These are phyloP conservation scores for Phalloptychus januarius DNA, from an alignment of 2,797 vertebrate species.

Conservation along the genomic window DNA sequence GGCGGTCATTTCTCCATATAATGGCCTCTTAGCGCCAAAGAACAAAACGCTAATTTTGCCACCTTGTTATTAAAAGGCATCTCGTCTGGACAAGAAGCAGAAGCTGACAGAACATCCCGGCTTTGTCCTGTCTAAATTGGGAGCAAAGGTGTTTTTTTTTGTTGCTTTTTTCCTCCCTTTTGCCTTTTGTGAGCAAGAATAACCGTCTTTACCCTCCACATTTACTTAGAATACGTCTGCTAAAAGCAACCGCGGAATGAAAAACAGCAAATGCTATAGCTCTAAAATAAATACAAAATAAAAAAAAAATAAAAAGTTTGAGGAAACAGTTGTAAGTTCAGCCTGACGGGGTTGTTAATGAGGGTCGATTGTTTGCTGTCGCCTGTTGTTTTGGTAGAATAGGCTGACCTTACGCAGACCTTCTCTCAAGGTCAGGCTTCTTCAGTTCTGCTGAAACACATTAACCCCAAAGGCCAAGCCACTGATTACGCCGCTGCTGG, in stretches of 20 bases:
- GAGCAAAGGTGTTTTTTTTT: slow-evolving; percentile 26
- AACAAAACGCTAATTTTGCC: slow-evolving; percentile 55
- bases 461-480: slow-evolving; percentile 28
- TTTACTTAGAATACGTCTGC: slow-evolving; percentile 7
- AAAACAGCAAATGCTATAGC: slow-evolving; percentile 11
- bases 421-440: slow-evolving; percentile 37
- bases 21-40: slow-evolving; percentile 19
- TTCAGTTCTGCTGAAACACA: slow-evolving; percentile 34
- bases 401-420: slow-evolving; percentile 30
- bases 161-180: not conserved
- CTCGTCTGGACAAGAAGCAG: slow-evolving; percentile 40
- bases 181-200: slow-evolving; percentile 24
- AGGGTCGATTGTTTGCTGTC: slow-evolving; percentile 8
- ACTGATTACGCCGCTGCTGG: slow-evolving; percentile 1
- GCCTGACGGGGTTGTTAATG: slow-evolving; percentile 5
- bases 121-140: slow-evolving; percentile 48
- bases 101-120: slow-evolving; percentile 34
- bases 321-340: not conserved
- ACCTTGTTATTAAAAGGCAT: slow-evolving; percentile 48
- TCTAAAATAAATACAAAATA: slow-evolving; percentile 7
- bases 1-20: slow-evolving; percentile 33
- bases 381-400: slow-evolving; percentile 21
- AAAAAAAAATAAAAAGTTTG: slow-evolving; percentile 15
- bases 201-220: slow-evolving; percentile 8
- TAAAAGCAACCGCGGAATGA: slow-evolving; percentile 7